phyloP scores from a whole-genome alignment of 1,140 invertebrate species.

The Drosophila funebris region DNA sequence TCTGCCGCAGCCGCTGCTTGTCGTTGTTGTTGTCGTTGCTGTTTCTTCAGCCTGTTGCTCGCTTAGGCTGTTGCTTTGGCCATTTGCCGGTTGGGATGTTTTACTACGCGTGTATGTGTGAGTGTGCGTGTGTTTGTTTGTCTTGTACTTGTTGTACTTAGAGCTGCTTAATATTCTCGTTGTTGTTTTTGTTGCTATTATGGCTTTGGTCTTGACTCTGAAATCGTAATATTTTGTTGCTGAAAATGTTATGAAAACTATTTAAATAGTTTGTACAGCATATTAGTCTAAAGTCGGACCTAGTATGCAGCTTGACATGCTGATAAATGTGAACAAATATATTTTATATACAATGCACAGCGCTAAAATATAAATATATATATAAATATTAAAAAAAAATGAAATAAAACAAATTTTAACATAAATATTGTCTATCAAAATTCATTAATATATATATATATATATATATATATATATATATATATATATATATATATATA shows the following conservation, averaged over 20 bases:
- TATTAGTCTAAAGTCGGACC: background rate
- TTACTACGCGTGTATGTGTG: constrained; percentile 38
- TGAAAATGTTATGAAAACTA: constrained; percentile 14
- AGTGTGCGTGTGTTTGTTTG: constrained; percentile 43
- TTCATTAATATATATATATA: too few relatives aligned
- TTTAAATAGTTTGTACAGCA: background rate
- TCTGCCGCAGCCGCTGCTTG: constrained; percentile 10
- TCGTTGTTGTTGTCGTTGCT: constrained; percentile 24
- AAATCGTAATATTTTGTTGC: constrained; percentile 27
- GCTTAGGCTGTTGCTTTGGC: constrained; percentile 55
- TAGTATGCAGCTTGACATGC: too few relatives aligned
- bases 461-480: too few relatives aligned
- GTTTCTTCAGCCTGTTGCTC: constrained; percentile 49
- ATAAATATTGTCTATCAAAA: too few relatives aligned
- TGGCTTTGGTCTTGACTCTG: constrained; percentile 54
- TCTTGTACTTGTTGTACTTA: constrained; percentile 79
- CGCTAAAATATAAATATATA: too few relatives aligned
- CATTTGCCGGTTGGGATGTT: constrained; percentile 76
- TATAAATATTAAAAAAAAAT: too few relatives aligned
- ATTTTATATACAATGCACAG: too few relatives aligned
- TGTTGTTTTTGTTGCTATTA: constrained; percentile 27
- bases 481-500: too few relatives aligned
- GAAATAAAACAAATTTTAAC: too few relatives aligned
- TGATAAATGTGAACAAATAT: too few relatives aligned
- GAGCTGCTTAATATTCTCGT: constrained; percentile 41